phyloP scores from a whole-genome alignment of 2,113 vertebrate genomes.

The Astatoreochromis straeleni region DNA sequence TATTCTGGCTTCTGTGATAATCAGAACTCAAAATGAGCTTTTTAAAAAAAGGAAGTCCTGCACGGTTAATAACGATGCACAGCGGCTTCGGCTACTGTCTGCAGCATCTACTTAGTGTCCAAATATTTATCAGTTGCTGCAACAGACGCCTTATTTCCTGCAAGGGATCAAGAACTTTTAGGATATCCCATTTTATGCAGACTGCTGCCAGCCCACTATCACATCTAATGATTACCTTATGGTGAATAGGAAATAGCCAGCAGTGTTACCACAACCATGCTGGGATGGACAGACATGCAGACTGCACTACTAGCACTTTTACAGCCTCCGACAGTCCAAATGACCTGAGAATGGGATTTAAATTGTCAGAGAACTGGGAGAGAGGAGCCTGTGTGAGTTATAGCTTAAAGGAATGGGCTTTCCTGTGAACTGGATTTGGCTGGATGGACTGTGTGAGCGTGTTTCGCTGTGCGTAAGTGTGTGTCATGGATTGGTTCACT shows the following conservation, averaged over 20 bases:
- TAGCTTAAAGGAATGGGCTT: neutral
- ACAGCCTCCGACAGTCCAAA: constrained; percentile 37
- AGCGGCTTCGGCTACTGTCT: neutral
- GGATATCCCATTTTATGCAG: constrained; percentile 40
- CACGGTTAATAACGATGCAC: neutral
- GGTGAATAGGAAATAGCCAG: constrained; percentile 47
- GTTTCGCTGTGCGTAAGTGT: neutral
- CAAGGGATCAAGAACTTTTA: constrained; percentile 24
- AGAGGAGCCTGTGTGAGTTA: constrained; percentile 28
- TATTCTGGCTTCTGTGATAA: neutral
- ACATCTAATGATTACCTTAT: constrained; percentile 64
- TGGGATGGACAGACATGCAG: constrained; percentile 39
- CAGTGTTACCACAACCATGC: constrained; percentile 48
- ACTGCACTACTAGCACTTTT: constrained; percentile 52
- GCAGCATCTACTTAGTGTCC: neutral
- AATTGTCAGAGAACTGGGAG: constrained; percentile 24
- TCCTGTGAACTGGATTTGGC: constrained; percentile 17
- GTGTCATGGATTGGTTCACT: constrained; percentile 1
- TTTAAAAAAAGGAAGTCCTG: accelerated
- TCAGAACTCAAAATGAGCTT: neutral
- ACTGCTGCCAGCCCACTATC: constrained; percentile 38
- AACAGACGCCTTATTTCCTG: constrained; percentile 11
- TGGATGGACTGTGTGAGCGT: neutral
- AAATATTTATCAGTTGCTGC: constrained; percentile 2
- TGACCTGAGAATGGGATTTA: constrained; percentile 48